A percentile compares a stretch with the other conserved stretches of the same genome.
Evolutionary conservation across 2,888 invertebrate genomes (phyloP).

Genomic region (Melanargia galathea): DNA sequence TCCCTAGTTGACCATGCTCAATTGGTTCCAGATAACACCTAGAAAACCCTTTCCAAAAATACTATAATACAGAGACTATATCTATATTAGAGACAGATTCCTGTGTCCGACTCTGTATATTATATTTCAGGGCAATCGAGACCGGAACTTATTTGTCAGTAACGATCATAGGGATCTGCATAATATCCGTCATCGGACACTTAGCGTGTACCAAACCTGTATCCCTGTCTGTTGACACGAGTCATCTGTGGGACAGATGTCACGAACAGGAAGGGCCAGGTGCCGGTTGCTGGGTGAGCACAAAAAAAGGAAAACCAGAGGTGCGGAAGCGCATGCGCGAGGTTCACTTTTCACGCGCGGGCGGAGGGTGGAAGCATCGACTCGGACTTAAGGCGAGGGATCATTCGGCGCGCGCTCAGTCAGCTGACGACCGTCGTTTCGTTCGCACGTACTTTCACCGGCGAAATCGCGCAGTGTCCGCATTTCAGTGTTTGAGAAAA

Average conservation of each 20-base stretch:
- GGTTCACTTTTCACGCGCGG: constrained; percentile 64
- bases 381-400: constrained; percentile 67
- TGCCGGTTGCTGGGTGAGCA: constrained; percentile 43
- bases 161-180: constrained; percentile 25
- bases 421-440: constrained; percentile 72
- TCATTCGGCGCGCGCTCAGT: constrained; percentile 76
- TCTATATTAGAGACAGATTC: no score
- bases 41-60: no score
- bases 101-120: no score
- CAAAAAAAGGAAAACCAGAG: constrained; percentile 50
- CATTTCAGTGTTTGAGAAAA: constrained; percentile 46
- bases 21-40: no score
- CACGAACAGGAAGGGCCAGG: constrained; percentile 49
- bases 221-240: constrained; percentile 46
- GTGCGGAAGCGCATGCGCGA: constrained; percentile 72
- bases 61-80: no score
- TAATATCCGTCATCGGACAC: constrained; percentile 38
- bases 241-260: constrained; percentile 52
- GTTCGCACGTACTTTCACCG: constrained; percentile 53
- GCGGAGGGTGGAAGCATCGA: constrained; percentile 78
- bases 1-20: no score
- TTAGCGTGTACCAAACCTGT: constrained; percentile 41
- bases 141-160: neutral
- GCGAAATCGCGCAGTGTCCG: constrained; percentile 48
- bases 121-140: neutral